Base-by-base conservation (phyloP, 1,140 invertebrate genomes). In the Myzus persicae region DNA sequence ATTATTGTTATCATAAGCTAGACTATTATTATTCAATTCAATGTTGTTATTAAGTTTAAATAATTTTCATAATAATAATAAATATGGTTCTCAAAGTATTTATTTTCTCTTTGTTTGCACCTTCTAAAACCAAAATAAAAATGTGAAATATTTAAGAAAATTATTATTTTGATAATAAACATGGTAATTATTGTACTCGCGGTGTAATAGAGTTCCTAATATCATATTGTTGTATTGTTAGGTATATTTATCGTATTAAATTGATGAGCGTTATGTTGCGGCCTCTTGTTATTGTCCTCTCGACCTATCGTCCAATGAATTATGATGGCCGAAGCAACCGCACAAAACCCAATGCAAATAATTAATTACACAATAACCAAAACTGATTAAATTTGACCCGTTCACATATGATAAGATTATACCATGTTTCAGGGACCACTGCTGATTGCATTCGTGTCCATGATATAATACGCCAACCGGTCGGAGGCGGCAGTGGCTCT, bases 11-110 rank as follows among this genome's bases (percentile, higher is more conserved):
- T 84, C 24, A 40, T 84, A 84, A 84, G 82, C 38, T 40, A 84
- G 8, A 84, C 82, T 40, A 84, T 84, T 84, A 84, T 84, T 42
- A 84, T 84, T 84, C 82, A 84, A 84, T 84, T 84, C 38, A 76
- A 76, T 84, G 38, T 26, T 84, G 82, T 84, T 84, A 84, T 84
- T 14, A 84, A 40, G 38, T 84, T 84, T 26, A 11, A 84, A 84
- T 31, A 26, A 84, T 84, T 84, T 42, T 84, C 82, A 42, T 26
- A 42, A 40, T 84, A 36, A 38, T 82, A 82, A 38, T 82, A 82
- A 82, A 82, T 38, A 38, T 67, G 31, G 6, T 82, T 76, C 14
- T 20, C 59, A 36, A n/a, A n/a, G 31, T 76, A 14, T 51, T 31
- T 67, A 18, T 76, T 76, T 18, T 18, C 4, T 31, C 14, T 31